These are phyloP conservation scores for Portevinia maculata DNA, from an alignment of 2,888 invertebrate genomes.

Conservation along the genomic window DNA sequence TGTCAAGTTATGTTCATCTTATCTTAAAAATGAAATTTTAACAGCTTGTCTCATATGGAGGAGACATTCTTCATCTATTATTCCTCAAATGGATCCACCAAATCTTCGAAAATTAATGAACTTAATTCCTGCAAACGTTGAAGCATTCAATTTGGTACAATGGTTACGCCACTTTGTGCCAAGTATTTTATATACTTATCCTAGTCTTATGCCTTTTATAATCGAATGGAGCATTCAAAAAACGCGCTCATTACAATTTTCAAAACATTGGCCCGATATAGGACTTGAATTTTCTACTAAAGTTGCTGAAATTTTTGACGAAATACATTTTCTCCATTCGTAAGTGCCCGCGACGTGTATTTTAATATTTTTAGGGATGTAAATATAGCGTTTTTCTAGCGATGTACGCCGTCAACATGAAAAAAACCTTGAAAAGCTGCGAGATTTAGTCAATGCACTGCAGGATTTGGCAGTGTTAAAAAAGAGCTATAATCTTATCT, in stretches of 20 bases:
- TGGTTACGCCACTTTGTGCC: conserved; percentile 82
- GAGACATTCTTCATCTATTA: conserved; percentile 80
- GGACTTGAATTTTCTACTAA: conserved; percentile 82
- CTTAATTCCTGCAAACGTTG: conserved; percentile 79
- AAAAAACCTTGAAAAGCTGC: conserved; percentile 79
- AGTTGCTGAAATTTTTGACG: conserved; percentile 80
- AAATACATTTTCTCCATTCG: conserved; percentile 80
- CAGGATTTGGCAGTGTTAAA: conserved; percentile 81
- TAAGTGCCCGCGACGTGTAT: conserved; percentile 74
- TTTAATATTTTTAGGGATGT: too few relatives aligned
- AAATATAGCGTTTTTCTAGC: conserved; percentile 69
- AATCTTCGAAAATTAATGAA: conserved; percentile 78
- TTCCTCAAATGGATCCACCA: conserved; percentile 78
- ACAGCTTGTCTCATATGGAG: conserved; percentile 82
- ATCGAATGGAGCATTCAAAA: conserved; percentile 82
- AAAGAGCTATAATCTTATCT: conserved; percentile 80
- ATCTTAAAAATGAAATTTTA: conserved; percentile 80
- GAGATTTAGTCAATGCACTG: conserved; percentile 79
- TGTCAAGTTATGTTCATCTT: conserved; percentile 78
- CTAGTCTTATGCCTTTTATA: conserved; percentile 79
- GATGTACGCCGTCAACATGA: conserved; percentile 81
- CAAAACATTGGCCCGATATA: conserved; percentile 82
- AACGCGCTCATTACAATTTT: conserved; percentile 80
- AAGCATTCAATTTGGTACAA: conserved; percentile 80
- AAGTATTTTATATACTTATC: conserved; percentile 80